Evolutionary conservation across 2,113 vertebrate genomes (phyloP).

Genomic region (Hippocampus comes): DNA sequence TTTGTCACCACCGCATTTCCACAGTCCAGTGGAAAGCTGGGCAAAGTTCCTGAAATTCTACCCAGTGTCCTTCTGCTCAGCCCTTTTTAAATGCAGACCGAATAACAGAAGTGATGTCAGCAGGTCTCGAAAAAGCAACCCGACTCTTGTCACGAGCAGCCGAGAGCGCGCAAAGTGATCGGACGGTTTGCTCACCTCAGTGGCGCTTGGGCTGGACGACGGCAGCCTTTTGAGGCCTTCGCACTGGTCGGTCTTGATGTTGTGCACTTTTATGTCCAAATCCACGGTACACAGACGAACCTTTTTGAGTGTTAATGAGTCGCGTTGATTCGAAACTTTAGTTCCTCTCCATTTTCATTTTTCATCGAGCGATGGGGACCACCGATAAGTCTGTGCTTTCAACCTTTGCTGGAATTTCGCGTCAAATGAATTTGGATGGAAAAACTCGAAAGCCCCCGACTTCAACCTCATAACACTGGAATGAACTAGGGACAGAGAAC

Average conservation of each 20-base stretch:
- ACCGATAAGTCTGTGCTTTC: no score
- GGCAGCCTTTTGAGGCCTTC: not conserved
- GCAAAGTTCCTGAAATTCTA: conserved; percentile 35
- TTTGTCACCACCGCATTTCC: conserved; percentile 47
- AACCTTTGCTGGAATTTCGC: no score
- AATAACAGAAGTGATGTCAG: conserved; percentile 34
- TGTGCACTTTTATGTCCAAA: conserved; percentile 1
- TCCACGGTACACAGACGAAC: not conserved
- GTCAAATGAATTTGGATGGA: no score
- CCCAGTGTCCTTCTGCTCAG: conserved; percentile 24
- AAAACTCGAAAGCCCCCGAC: not conserved
- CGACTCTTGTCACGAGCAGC: conserved; percentile 30
- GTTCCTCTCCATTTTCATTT: no score
- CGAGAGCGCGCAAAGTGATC: conserved; percentile 9
- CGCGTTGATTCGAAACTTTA: no score
- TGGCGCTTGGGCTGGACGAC: conserved; percentile 4
- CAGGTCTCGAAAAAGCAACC: conserved; percentile 47
- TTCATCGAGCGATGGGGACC: no score
- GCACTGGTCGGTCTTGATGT: not conserved
- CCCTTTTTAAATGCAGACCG: conserved; percentile 31
- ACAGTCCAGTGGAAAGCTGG: conserved; percentile 40
- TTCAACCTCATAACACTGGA: not conserved
- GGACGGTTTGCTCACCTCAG: conserved; percentile 17
- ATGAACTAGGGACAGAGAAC: not conserved
- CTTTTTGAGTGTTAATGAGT: no score